Base-by-base conservation (phyloP, 1,140 invertebrate species). In the Meloidogyne floridensis region DNA sequence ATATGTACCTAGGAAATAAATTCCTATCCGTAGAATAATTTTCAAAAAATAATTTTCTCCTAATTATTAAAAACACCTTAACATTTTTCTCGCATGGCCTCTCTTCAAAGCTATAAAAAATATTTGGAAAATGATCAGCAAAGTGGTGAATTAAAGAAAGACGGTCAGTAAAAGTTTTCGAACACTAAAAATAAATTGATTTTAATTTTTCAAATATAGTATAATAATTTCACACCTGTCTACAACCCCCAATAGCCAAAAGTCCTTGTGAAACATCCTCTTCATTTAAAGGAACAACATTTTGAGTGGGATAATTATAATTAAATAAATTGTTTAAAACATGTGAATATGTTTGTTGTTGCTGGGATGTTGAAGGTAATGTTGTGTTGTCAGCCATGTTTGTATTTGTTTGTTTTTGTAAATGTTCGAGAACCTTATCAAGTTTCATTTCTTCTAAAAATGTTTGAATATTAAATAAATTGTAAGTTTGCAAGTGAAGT, bases 51-150 rank as follows among this genome's bases (percentile, higher is more conserved):
- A 32, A 32, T 32, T 32, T 32, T 32, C 1, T 20, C 20, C 5
- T 59, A 59, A 15, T 6, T 15, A 59, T 3, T 3, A 56, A 10
- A 56, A 56, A 59, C 15, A 59, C 56, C 6, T 18, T 78, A 32
- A 8, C 6, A 72, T 9, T 15, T 43, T 70, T 75, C 3, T 32
- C n/a, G 5, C 42, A 2, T 47, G 71, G n/a, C 18, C 51, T 42
- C 20, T 82, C 70, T 81, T 87, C 87, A 71, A 87, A 87, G 59
- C 79, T 81, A 70, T 87, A 87, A 71, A 87, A 87, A 73, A 86
- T 84, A 11, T 72, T 77, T 53, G 86, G 86, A 76, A 88, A 87
- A 70, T 87, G 86, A 80, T 87, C 87, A n/a, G 77, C 76, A 72
- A 85, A 84, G 59, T 87, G 86, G 43, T 87, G 86, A 54, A 87